Base-by-base conservation (phyloP, 2,888 invertebrate genomes). In the Xanthorhoe spadicearia region DNA sequence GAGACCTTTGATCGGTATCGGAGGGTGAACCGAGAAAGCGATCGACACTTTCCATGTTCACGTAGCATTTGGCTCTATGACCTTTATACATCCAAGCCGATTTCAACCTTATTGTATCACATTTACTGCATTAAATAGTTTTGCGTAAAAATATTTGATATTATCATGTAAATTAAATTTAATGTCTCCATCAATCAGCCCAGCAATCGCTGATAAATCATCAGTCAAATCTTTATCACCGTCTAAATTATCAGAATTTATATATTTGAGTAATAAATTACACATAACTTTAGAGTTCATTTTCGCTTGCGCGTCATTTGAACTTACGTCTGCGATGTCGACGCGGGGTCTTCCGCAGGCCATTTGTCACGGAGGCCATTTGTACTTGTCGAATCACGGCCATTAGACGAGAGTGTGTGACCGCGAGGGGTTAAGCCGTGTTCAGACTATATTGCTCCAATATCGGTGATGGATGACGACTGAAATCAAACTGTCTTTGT, bases 311-410 rank as follows among this genome's bases (percentile, higher is more conserved):
- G 78, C 79, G 72, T 75, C 82, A 79, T 80, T 81, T 84, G 88
- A 88, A 89, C 86, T 89, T 90, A 89, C 87, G 87, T 81, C 84
- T 78, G 76, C 73, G 74, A 80, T 83, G 78, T 83, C 83, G 84
- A 87, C 84, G 83, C 82, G 83, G 86, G 90, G 88, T 89, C 91
- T 91, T 88, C 91, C 86, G 84, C 86, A 84, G 84, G 84, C 91
- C 91, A 93, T 93, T 93, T 93, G 93, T 93, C 93, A 93, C 90
- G 78, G 85, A 79, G 83, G 89, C 92, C 93, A 93, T 93, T 93
- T 93, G 93, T 93, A 93, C 93, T 92, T 93, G 93, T 93, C 93
- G 93, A 93, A 93, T 93, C 93, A 92, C 92, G 87, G 89, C 92
- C 93, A 93, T 93, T 93, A 93, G 91, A 91, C 83, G 86, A 83